Base-by-base conservation (phyloP, 1,140 invertebrate species). In the Hermetia illucens region DNA sequence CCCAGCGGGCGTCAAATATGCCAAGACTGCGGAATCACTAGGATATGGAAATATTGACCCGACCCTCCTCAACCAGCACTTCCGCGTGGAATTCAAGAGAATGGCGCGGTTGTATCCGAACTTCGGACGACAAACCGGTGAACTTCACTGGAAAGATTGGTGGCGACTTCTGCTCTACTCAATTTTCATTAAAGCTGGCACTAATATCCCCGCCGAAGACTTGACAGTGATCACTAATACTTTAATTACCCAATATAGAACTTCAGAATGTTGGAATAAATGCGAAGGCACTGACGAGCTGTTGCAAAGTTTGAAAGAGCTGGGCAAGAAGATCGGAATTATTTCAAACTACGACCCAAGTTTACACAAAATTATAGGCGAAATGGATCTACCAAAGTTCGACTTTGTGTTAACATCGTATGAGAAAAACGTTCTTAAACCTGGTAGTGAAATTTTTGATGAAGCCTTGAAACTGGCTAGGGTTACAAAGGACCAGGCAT, bases 1-100 rank as follows among this genome's bases (percentile, higher is more conserved):
- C 12, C 63, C 74, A 32, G 71, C 83, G 3, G 77, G 75, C 18
- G 58, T 76, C 21, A 71, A 80, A 47, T 92, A 92, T 58, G 64
- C 70, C 1, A 61, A 70, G 44, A 68, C 79, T 25, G 83, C 75
- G 1, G 55, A 55, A 0, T 62, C 71, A 33, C 70, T 79, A 57
- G 86, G 84, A 1, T 53, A 83, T 3, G 42, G 66, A 19, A 62
- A 68, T 25, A 65, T 79, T 39, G 58, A 64, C 10, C 39, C 36
- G 1, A 44, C 64, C 1, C 53, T 63, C 41, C 48, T 89, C 36
- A 66, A 70, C 48, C 44, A 49, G 36, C 71, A 47, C 24, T 59
- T 60, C 24, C 41, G 39, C 2, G 32, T 45, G 21, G 46, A 55
- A 32, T 59, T 59, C 33, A 47, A 50, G 39, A 32, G 30, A 2